A percentile compares a stretch with the other conserved stretches of the same genome.
Conservation (phyloP, 2,888 invertebrate species). For the Rhingia rostrata region DNA sequence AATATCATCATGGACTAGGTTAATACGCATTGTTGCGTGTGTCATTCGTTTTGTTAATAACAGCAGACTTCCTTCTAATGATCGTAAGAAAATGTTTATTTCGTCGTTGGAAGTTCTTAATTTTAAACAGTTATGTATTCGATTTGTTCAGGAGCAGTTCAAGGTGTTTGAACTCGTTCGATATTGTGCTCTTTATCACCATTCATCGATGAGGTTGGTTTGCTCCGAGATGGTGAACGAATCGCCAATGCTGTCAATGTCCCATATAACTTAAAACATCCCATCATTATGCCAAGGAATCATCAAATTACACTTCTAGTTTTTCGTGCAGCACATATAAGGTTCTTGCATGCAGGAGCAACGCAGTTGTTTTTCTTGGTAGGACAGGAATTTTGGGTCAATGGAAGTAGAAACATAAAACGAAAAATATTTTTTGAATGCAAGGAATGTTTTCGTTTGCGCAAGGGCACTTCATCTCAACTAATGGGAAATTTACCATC, state of each 20-base stretch:
- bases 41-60: not conserved
- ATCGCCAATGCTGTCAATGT: not conserved
- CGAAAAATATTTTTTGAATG: constrained; percentile 45
- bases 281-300: constrained; percentile 35
- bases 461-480: constrained; percentile 30
- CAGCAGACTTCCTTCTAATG: not conserved
- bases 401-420: constrained; percentile 41
- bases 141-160: not conserved
- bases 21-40: constrained; percentile 1
- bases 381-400: constrained; percentile 49
- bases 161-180: not conserved
- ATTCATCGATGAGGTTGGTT: constrained; percentile 14
- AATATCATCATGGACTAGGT: not conserved
- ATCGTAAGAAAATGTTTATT: not conserved
- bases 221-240: constrained; percentile 18
- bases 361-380: constrained; percentile 11
- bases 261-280: constrained; percentile 27
- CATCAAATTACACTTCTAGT: constrained; percentile 11
- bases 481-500: too few relatives aligned
- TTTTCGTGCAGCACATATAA: constrained; percentile 12
- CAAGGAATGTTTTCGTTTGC: constrained; percentile 49
- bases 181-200: constrained; percentile 17
- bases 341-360: constrained; percentile 24
- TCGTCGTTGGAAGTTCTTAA: not conserved
- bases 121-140: not conserved